Evolutionary conservation across 2,113 vertebrate genomes (phyloP).

Genomic region (Barbus barbus): DNA sequence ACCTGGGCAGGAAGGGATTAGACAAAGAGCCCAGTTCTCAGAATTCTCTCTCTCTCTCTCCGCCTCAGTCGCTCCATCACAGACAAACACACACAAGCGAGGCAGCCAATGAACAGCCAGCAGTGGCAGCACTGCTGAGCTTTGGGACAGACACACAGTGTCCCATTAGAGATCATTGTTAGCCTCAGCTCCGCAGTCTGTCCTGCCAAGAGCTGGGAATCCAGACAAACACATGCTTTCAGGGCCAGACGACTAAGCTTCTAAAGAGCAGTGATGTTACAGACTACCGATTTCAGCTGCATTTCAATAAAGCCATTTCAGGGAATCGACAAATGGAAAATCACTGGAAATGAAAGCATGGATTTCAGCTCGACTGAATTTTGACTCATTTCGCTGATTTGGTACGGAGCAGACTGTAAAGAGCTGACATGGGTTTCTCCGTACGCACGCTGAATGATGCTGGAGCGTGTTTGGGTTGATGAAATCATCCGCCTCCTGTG

Average conservation of each 20-base stretch:
- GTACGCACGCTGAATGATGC: not conserved
- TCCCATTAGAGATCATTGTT: conserved; percentile 39
- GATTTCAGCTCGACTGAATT: conserved; percentile 4
- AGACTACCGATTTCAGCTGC: not conserved
- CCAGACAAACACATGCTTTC: conserved; percentile 37
- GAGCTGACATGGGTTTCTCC: conserved; percentile 1
- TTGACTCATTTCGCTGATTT: not conserved
- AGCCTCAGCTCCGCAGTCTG: conserved; percentile 30
- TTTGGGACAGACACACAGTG: conserved; percentile 38
- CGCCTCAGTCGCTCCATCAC: conserved; percentile 2
- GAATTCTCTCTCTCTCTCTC: conserved; percentile 45
- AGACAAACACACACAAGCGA: not conserved
- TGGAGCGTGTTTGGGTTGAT: not conserved
- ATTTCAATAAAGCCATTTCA: conserved; percentile 24
- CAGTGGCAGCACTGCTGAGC: conserved; percentile 21
- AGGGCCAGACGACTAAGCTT: conserved; percentile 22
- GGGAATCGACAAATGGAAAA: not conserved
- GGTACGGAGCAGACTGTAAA: not conserved
- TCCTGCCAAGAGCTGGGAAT: conserved; percentile 19
- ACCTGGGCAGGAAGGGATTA: conserved; percentile 66
- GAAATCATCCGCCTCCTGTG: not conserved
- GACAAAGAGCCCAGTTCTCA: conserved; percentile 65
- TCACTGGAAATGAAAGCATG: conserved; percentile 1
- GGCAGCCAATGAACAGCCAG: conserved; percentile 35
- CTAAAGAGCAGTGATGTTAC: conserved; percentile 9